phyloP scores from a whole-genome alignment of 2,888 invertebrate species.

The Ceriagrion tenellum region DNA sequence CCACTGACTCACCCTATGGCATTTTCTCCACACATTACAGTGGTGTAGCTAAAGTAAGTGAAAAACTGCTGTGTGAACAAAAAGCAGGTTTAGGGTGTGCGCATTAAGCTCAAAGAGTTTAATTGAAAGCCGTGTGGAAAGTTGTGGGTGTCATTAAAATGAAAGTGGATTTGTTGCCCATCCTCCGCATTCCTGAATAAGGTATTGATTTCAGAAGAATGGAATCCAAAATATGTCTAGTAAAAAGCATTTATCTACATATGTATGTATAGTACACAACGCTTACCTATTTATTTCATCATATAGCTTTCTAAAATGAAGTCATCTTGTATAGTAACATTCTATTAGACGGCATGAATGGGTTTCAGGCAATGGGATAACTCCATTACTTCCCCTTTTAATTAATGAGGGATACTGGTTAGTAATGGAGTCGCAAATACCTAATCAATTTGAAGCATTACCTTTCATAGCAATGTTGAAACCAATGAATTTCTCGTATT shows the following conservation, averaged over 20 bases:
- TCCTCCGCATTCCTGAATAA: constrained; percentile 64
- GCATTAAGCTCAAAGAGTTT: background rate
- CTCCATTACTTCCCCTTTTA: constrained; percentile 57
- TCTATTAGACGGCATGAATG: constrained; percentile 61
- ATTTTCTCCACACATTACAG: constrained; percentile 38
- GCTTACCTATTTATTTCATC: constrained; percentile 66
- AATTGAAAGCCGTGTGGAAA: background rate
- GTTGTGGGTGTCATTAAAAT: constrained; percentile 24
- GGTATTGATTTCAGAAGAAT: constrained; percentile 57
- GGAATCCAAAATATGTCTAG: constrained; percentile 59
- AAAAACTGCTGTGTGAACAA: constrained; percentile 50
- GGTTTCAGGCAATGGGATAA: constrained; percentile 61
- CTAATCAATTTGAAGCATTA: constrained; percentile 47
- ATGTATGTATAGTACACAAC: constrained; percentile 62
- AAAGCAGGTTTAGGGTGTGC: background rate
- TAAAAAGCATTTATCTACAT: constrained; percentile 65
- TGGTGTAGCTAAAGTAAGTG: constrained; percentile 31
- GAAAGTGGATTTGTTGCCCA: constrained; percentile 49
- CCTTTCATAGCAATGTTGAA: constrained; percentile 7
- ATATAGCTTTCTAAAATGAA: constrained; percentile 63
- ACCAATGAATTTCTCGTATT: background rate
- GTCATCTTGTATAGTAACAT: constrained; percentile 64
- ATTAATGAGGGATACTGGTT: background rate
- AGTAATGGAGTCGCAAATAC: constrained; percentile 40
- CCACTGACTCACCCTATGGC: constrained; percentile 3